phyloP scores from a whole-genome alignment of 2,888 invertebrate species.

The Ceraclea dissimilis region DNA sequence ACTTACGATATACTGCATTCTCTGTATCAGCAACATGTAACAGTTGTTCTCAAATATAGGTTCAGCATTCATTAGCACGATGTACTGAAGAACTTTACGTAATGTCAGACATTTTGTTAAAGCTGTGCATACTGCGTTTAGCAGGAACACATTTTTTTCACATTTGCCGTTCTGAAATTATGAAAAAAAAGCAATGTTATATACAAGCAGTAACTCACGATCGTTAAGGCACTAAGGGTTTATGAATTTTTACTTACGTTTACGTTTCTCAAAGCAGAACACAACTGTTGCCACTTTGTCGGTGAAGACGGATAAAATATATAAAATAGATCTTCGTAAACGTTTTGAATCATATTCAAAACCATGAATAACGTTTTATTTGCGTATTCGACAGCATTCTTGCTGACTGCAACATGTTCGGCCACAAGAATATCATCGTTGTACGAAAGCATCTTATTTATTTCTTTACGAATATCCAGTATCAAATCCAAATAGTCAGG shows the following conservation, averaged over 20 bases:
- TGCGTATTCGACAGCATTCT: neutral
- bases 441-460: conserved; percentile 69
- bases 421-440: conserved; percentile 44
- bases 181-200: neutral
- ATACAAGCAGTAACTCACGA: neutral
- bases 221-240: too few species aligned
- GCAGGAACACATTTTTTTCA: conserved; percentile 42
- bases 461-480: conserved; percentile 72
- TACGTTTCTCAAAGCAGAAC: conserved; percentile 65
- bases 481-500: conserved; percentile 78
- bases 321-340: conserved; percentile 88
- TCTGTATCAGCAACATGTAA: neutral
- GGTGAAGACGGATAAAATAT: conserved; percentile 93
- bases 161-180: conserved; percentile 16
- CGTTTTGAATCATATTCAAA: conserved; percentile 82
- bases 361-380: conserved; percentile 52
- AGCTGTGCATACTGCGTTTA: conserved; percentile 78
- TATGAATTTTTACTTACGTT: conserved; percentile 37
- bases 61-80: neutral
- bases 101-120: conserved; percentile 34
- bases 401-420: neutral
- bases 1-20: neutral
- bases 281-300: conserved; percentile 87
- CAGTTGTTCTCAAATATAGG: neutral
- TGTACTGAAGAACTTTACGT: conserved; percentile 7